A percentile compares a stretch with the other conserved stretches of the same genome.
Conservation (phyloP, 2,797 vertebrate species). For the Danio jaintianensis region DNA sequence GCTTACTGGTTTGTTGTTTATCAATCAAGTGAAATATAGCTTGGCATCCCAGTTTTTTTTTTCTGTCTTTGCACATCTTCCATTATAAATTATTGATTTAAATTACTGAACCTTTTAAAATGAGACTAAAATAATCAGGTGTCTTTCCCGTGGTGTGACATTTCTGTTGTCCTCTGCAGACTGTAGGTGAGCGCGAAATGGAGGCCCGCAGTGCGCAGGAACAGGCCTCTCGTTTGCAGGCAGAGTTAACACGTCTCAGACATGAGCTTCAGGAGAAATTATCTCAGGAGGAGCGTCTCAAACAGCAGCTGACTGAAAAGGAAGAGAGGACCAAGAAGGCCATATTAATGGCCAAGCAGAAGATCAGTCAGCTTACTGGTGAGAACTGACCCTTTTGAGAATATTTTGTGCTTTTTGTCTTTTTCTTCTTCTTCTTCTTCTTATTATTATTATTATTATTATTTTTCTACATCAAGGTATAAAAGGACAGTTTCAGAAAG, state of each 20-base stretch:
- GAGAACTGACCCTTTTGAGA: slow-evolving; percentile 30
- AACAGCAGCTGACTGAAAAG: slow-evolving; percentile 91
- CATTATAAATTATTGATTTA: no score
- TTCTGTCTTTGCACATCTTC: background rate
- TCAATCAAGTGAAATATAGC: background rate
- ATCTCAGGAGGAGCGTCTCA: slow-evolving; percentile 87
- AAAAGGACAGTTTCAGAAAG: slow-evolving; percentile 89
- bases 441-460: no score
- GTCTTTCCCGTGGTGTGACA: background rate
- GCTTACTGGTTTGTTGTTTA: background rate
- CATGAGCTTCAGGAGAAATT: slow-evolving; percentile 92
- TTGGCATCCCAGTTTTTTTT: background rate
- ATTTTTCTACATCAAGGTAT: slow-evolving; percentile 71
- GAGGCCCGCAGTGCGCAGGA: slow-evolving; percentile 87
- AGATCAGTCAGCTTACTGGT: slow-evolving; percentile 89
- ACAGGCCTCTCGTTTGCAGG: slow-evolving; percentile 83
- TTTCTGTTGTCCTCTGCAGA: slow-evolving; percentile 70
- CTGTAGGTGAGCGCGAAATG: slow-evolving; percentile 85
- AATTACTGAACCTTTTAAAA: background rate
- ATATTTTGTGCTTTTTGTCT: background rate
- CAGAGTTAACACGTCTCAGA: slow-evolving; percentile 84
- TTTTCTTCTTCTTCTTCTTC: no score
- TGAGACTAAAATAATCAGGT: background rate
- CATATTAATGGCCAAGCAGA: slow-evolving; percentile 89
- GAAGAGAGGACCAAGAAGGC: slow-evolving; percentile 95